Conservation (phyloP, 2,113 vertebrate genomes). For the Pandion haliaetus region DNA sequence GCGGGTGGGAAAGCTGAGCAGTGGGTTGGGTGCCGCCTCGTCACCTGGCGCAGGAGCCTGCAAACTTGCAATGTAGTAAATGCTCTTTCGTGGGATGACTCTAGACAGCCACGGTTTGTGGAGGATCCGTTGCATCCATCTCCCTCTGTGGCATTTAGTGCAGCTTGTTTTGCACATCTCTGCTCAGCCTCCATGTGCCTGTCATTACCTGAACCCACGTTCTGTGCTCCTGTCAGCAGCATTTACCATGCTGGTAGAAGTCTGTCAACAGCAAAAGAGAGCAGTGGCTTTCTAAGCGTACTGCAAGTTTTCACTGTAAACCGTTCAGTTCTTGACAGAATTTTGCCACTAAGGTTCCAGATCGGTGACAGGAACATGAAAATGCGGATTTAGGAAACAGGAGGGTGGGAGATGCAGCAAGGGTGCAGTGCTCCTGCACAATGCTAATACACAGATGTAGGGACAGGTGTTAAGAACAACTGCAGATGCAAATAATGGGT, state of each 20-base stretch:
- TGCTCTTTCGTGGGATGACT: too few species aligned
- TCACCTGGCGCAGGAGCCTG: background rate
- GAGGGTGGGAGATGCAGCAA: background rate
- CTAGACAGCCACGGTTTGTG: background rate
- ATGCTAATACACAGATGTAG: fast-evolving
- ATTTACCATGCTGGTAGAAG: fast-evolving
- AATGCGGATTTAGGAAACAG: background rate
- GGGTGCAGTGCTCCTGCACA: background rate
- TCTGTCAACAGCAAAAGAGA: background rate
- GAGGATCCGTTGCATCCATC: background rate
- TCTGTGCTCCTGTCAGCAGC: background rate
- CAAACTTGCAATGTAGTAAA: too few species aligned
- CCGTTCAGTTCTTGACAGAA: background rate
- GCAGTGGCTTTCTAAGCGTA: background rate
- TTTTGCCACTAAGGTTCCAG: background rate
- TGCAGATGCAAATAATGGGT: fast-evolving
- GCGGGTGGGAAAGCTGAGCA: background rate
- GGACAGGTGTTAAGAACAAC: too few species aligned
- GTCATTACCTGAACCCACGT: too few species aligned
- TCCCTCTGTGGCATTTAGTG: background rate
- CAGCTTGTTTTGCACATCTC: background rate
- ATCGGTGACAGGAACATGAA: background rate
- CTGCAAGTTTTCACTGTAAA: background rate
- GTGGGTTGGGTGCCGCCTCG: background rate
- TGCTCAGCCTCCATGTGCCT: background rate